phyloP scores from a whole-genome alignment of 2,888 invertebrate species.

The Ornithoptera alexandrae region DNA sequence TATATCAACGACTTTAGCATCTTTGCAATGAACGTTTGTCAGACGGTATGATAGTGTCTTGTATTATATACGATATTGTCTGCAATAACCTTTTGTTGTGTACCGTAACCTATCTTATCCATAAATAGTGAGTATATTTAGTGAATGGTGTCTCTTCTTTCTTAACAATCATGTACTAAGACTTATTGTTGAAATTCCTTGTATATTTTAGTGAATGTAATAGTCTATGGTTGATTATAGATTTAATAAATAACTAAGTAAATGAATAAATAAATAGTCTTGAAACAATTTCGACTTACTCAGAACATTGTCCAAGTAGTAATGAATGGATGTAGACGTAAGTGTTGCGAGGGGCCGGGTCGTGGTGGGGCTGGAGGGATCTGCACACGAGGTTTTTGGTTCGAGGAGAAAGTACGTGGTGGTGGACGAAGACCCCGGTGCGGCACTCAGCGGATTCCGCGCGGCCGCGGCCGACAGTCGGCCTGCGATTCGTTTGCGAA shows the following conservation, averaged over 20 bases:
- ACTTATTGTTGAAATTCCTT: no score
- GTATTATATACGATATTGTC: no score
- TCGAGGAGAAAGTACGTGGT: slow-evolving; percentile 71
- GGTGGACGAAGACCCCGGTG: slow-evolving; percentile 67
- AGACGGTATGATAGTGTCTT: no score
- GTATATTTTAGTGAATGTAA: no score
- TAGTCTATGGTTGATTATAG: no score
- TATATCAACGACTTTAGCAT: not conserved
- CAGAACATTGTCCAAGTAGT: not conserved
- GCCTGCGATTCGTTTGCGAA: slow-evolving; percentile 70
- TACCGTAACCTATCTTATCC: no score
- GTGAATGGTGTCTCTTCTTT: no score
- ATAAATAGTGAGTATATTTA: no score
- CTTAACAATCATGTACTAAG: no score
- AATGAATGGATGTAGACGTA: slow-evolving; percentile 12
- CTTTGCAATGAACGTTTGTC: not conserved
- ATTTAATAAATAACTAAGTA: no score
- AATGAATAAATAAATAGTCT: no score
- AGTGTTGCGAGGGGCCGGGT: slow-evolving; percentile 14
- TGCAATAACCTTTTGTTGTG: no score
- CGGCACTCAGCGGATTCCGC: slow-evolving; percentile 64
- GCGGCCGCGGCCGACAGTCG: slow-evolving; percentile 75
- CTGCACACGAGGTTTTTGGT: slow-evolving; percentile 52
- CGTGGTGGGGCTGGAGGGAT: slow-evolving; percentile 43
- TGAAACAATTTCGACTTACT: not conserved